Evolutionary conservation across 2,797 vertebrate genomes (phyloP).

Genomic region (Cetoscarus ocellatus): DNA sequence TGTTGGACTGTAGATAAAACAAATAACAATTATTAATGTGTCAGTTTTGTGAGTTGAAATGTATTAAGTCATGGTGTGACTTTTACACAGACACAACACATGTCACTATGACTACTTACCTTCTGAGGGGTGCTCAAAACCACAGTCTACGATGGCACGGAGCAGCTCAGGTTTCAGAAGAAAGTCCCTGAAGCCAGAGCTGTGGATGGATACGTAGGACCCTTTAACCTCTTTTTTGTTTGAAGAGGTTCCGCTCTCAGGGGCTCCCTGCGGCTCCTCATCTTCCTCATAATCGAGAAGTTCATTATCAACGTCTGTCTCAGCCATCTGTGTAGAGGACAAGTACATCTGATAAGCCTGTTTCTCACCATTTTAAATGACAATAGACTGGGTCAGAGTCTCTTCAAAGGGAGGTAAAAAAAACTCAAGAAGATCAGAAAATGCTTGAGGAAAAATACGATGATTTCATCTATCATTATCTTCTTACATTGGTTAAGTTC

Average conservation of each 20-base stretch:
- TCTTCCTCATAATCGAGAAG: slow-evolving; percentile 94
- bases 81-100: background rate
- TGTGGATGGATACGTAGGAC: slow-evolving; percentile 94
- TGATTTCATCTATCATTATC: no score
- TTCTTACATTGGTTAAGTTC: no score
- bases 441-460: no score
- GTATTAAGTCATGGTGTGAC: no score
- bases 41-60: no score
- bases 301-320: slow-evolving; percentile 91
- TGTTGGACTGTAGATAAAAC: slow-evolving; percentile 85
- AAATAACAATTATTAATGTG: background rate
- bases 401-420: no score
- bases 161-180: slow-evolving; percentile 92
- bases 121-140: slow-evolving; percentile 94
- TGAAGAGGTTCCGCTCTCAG: slow-evolving; percentile 80
- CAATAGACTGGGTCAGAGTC: no score
- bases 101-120: slow-evolving; percentile 69
- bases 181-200: slow-evolving; percentile 93
- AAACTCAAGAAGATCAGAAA: no score
- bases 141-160: slow-evolving; percentile 91
- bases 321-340: slow-evolving; percentile 88
- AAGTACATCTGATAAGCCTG: slow-evolving; percentile 78
- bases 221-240: slow-evolving; percentile 94
- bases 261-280: slow-evolving; percentile 88
- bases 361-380: slow-evolving; percentile 27